A percentile compares a stretch with the other conserved stretches of the same genome.
These are phyloP conservation scores for roundworm (Caenorhabditis elegans) DNA, from an alignment of 1,140 invertebrate genomes.

Conservation along the genomic window WBcel235 BX284604.4:3284001-3284500, in stretches of 20 bases:
- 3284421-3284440: constrained; percentile 80
- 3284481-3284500: constrained; percentile 66
- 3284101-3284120: no score
- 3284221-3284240: constrained; percentile 78
- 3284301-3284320: constrained; percentile 77
- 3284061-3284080: no score
- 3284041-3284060: no score
- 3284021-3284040: no score
- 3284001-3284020: no score
- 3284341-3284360: constrained; percentile 62
- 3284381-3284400: constrained; percentile 61
- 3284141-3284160: constrained; percentile 62
- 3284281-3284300: constrained; percentile 73
- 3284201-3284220: constrained; percentile 69
- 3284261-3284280: constrained; percentile 63
- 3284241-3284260: constrained; percentile 77
- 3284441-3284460: constrained; percentile 90
- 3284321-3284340: constrained; percentile 63
- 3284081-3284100: no score
- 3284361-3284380: constrained; percentile 63
- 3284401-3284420: constrained; percentile 63
- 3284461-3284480: constrained; percentile 78
- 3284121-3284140: constrained; percentile 68
- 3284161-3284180: constrained; percentile 68
- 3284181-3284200: constrained; percentile 68